Conservation (phyloP, 2,888 invertebrate genomes). For the Caenorhabditis parvicauda region DNA sequence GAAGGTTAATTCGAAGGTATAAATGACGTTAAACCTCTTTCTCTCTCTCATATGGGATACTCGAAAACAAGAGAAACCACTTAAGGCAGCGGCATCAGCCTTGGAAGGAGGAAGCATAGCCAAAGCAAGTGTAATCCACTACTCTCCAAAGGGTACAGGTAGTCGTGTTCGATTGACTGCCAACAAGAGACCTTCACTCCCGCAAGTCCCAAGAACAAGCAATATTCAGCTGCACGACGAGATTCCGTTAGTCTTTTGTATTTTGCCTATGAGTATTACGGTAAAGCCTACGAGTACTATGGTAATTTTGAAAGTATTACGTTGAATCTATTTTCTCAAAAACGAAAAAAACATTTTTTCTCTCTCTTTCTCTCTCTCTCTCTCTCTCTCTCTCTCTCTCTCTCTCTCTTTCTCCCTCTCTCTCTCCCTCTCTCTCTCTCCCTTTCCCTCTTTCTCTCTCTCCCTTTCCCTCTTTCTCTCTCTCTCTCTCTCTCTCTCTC, state of each 20-base stretch:
- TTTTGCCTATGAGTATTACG: not conserved
- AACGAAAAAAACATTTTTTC: not conserved
- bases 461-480: too few species aligned
- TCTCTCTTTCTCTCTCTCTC: too few species aligned
- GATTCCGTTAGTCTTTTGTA: slow-evolving; percentile 10
- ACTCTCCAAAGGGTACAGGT: slow-evolving; percentile 16
- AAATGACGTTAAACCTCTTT: not conserved
- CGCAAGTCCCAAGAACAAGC: slow-evolving; percentile 11
- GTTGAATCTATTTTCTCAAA: not conserved
- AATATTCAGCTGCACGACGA: slow-evolving; percentile 23
- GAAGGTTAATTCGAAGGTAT: too few species aligned
- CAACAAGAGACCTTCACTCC: too few species aligned
- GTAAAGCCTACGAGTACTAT: too few species aligned
- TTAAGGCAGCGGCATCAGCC: too few species aligned
- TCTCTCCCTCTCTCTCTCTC: too few species aligned
- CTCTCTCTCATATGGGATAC: not conserved
- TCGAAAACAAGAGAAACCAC: slow-evolving; percentile 16
- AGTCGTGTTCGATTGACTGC: too few species aligned
- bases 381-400: too few species aligned
- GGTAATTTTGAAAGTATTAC: not conserved
- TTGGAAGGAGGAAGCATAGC: slow-evolving; percentile 24
- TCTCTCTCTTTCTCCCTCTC: too few species aligned
- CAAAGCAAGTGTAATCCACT: slow-evolving; percentile 22
- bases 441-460: too few species aligned
- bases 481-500: too few species aligned